Evolutionary conservation across 2,797 vertebrate genomes (phyloP).

Genomic region (Sebastes hopkinsi): DNA sequence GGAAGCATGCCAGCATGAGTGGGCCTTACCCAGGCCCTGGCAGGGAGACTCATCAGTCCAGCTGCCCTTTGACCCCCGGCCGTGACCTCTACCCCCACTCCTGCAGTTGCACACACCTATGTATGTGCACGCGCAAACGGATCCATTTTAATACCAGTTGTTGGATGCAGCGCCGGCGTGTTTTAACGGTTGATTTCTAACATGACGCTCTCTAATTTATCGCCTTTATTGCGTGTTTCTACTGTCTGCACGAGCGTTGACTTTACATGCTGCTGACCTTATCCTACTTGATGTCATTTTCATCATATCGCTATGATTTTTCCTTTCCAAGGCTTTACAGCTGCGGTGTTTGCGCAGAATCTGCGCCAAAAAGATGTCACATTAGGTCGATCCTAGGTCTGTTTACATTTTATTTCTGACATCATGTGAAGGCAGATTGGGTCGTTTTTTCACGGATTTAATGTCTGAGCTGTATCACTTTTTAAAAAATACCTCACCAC

Average conservation of each 20-base stretch:
- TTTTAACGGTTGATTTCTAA: conserved; percentile 4
- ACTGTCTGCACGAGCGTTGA: background rate
- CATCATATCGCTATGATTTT: conserved; percentile 61
- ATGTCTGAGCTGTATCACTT: background rate
- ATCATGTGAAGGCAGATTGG: conserved; percentile 1
- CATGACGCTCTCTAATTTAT: conserved; percentile 24
- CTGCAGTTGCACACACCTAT: conserved; percentile 77
- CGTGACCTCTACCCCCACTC: conserved; percentile 72
- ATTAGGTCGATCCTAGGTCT: conserved; percentile 39
- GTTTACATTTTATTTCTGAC: conserved; percentile 37
- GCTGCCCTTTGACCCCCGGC: conserved; percentile 81
- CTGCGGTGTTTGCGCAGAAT: conserved; percentile 27
- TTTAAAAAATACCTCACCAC: background rate
- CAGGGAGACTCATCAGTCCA: conserved; percentile 80
- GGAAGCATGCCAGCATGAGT: conserved; percentile 88
- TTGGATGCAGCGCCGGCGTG: conserved; percentile 16
- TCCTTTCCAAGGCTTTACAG: background rate
- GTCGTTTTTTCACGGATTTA: background rate
- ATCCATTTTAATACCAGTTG: conserved; percentile 66
- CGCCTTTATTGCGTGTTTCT: background rate
- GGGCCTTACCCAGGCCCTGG: conserved; percentile 83
- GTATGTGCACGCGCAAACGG: conserved; percentile 17
- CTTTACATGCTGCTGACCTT: conserved; percentile 63
- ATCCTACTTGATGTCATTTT: conserved; percentile 63
- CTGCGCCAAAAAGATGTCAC: conserved; percentile 21